Evolutionary conservation across 2,113 vertebrate species (phyloP).

Genomic region (Crotalus helleri): DNA sequence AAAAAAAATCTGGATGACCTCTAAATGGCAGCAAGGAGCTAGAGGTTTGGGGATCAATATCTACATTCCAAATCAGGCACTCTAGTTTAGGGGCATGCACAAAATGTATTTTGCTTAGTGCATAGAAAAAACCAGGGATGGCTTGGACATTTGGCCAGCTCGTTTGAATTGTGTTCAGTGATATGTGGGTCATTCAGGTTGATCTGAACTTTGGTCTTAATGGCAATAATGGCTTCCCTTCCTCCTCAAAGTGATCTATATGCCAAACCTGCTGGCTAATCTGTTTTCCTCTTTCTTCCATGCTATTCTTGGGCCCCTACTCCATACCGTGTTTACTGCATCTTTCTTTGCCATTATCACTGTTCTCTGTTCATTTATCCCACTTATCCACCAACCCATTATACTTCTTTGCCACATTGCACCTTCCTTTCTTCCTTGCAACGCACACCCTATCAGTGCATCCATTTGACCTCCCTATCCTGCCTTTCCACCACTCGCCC

Average conservation of each 20-base stretch:
- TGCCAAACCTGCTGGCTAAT: neutral
- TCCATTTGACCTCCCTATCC: neutral
- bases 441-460: neutral
- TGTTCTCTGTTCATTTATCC: neutral
- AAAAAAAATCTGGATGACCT: neutral
- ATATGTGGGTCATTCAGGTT: neutral
- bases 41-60: neutral
- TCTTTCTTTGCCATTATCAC: neutral
- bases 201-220: neutral
- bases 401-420: neutral
- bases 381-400: neutral
- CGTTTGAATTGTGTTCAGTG: neutral
- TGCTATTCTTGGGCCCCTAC: neutral
- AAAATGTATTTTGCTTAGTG: neutral
- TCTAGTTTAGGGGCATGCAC: neutral
- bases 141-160: neutral
- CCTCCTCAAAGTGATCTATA: neutral
- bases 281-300: neutral
- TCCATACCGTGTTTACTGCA: neutral
- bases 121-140: neutral
- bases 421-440: neutral
- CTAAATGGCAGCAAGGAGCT: neutral
- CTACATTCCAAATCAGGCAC: neutral
- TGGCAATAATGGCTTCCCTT: neutral
- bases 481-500: neutral